Base-by-base conservation (phyloP, 1,140 invertebrate species). In the Apis mellifera region DNA sequence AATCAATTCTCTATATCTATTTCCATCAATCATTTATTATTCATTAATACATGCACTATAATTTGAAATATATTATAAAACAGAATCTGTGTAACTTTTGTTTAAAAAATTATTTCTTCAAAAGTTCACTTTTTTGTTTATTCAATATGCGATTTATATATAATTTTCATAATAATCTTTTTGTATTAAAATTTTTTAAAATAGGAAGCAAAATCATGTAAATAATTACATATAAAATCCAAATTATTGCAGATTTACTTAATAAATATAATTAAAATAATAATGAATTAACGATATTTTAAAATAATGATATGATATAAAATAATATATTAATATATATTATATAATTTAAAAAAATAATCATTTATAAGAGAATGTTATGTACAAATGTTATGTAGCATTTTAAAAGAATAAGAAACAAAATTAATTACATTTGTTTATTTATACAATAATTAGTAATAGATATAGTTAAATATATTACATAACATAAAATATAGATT, bases 1-100 rank as follows among this genome's bases (percentile, higher is more conserved):
- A 68, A 85, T 79, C 54, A 66, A 55, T 87, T 87, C 55, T 68
- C 70, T 59, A 72, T 79, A 78, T 80, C 48, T 66, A 78, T 59
- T 65, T 75, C 84, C 78, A 66, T 70, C 57, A 65, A n/a, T 57
- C 23, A 54, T 54, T 42, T 42, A 66, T 75, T 65, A 50, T 82
- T 71, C 60, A 59, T 17, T 78, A 59, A 71, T 26, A 5, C n/a
- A 21, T 26, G 9, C n/a, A 21, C 59, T 26, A 21, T 23, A 68
- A 65, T 54, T 73, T 42, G 15, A 75, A 59, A 19, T 68, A 68
- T 76, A 81, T 13, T 19, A 1, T 68, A 42, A 52, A 81, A 66
- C 55, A 17, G 9, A 55, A 54, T 55, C 42, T n/a, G 32, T 70
- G n/a, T 62, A 55, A 64, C 42, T 78, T 70, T 55, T 62, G 48